Evolutionary conservation across 2,888 invertebrate species (phyloP).

Genomic region (Agrilus biguttatus): DNA sequence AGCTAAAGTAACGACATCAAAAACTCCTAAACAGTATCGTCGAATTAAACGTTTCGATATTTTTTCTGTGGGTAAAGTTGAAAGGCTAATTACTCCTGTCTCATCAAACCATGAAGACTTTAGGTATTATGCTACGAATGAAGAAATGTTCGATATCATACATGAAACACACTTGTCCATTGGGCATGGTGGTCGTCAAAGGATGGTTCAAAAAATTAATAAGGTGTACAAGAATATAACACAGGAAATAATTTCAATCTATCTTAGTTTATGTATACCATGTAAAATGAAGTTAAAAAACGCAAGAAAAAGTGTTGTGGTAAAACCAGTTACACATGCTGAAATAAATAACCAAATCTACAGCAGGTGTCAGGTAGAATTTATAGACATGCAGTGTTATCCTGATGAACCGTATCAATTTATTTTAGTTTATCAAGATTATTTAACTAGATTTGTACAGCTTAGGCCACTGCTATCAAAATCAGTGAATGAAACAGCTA

Average conservation of each 20-base stretch:
- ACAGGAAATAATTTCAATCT: constrained; percentile 6
- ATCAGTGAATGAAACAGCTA: constrained; percentile 5
- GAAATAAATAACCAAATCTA: not conserved
- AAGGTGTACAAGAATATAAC: constrained; percentile 7
- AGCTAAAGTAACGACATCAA: no score
- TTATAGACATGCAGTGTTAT: constrained; percentile 7
- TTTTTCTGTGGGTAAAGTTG: no score
- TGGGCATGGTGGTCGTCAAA: no score
- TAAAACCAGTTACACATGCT: constrained; percentile 13
- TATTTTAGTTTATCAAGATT: constrained; percentile 7
- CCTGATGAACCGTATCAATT: constrained; percentile 7
- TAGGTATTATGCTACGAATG: no score
- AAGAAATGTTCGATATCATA: no score
- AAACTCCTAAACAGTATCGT: no score
- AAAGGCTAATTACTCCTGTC: no score
- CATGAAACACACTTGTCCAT: no score
- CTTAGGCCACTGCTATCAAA: constrained; percentile 2
- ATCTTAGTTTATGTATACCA: constrained; percentile 7
- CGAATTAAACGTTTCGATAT: no score
- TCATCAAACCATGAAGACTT: no score
- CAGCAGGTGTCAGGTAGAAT: constrained; percentile 5
- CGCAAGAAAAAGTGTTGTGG: constrained; percentile 16
- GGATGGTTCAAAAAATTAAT: constrained; percentile 3
- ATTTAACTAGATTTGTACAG: constrained; percentile 7
- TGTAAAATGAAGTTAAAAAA: constrained; percentile 11